phyloP scores from a whole-genome alignment of 2,113 vertebrate genomes.

The Cettia cetti region DNA sequence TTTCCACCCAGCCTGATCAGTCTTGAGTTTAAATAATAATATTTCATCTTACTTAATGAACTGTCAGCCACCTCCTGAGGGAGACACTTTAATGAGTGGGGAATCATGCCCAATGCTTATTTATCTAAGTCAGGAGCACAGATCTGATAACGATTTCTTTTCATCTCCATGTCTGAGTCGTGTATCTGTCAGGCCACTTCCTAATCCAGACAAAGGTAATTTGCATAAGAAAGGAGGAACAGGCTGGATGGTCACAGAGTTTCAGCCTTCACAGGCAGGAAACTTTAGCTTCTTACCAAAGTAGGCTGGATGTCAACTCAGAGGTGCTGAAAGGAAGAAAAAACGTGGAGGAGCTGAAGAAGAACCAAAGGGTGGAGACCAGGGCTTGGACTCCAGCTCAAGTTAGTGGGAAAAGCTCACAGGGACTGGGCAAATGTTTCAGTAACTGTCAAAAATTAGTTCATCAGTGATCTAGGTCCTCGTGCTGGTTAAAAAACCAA shows the following conservation, averaged over 20 bases:
- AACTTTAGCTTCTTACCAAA: background rate
- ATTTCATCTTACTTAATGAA: conserved; percentile 65
- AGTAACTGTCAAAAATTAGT: background rate
- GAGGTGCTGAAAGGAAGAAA: background rate
- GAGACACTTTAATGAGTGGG: conserved; percentile 60
- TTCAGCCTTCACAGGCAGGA: background rate
- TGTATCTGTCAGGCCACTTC: conserved; percentile 30
- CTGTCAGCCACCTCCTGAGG: conserved; percentile 58
- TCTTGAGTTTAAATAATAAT: conserved; percentile 58
- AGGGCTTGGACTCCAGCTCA: background rate
- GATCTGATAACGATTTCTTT: conserved; percentile 41
- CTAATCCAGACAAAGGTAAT: conserved; percentile 15
- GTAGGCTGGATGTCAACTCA: background rate
- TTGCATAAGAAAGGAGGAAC: conserved; percentile 35
- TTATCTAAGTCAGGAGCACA: conserved; percentile 63
- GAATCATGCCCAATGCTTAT: conserved; percentile 60
- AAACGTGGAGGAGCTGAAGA: background rate
- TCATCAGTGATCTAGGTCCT: background rate
- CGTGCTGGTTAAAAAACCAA: background rate
- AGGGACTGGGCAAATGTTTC: background rate
- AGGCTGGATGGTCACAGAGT: background rate
- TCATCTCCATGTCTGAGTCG: background rate
- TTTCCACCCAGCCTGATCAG: conserved; percentile 31
- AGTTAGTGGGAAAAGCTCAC: background rate
- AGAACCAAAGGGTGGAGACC: background rate